A percentile compares a stretch with the other conserved stretches of the same genome.
Evolutionary conservation across 2,797 vertebrate species (phyloP).

Genomic region (Bryconaethiops microstoma): DNA sequence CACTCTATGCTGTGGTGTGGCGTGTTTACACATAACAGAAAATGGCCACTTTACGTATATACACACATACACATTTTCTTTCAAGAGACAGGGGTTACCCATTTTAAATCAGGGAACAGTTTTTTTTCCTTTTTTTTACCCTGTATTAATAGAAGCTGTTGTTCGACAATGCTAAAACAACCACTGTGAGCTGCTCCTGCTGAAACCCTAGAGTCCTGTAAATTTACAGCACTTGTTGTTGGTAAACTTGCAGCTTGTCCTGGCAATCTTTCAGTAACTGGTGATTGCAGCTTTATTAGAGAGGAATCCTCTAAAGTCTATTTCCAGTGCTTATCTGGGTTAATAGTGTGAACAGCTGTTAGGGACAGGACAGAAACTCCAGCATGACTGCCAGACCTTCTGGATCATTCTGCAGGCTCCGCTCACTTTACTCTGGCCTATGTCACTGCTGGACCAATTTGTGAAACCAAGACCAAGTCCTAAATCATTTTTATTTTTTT

Average conservation of each 20-base stretch:
- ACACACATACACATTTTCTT: no score
- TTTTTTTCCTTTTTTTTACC: background rate
- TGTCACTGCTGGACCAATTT: background rate
- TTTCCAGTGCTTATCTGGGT: constrained; percentile 42
- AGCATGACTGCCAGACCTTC: constrained; percentile 14
- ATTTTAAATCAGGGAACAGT: constrained; percentile 1
- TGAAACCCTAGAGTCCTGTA: background rate
- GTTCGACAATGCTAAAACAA: background rate
- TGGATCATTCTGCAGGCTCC: constrained; percentile 20
- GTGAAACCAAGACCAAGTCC: background rate
- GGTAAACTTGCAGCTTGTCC: background rate
- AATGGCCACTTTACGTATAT: no score
- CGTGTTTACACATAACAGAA: no score
- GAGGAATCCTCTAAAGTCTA: constrained; percentile 38
- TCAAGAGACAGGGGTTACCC: no score
- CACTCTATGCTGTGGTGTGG: no score
- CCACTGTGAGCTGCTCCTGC: background rate
- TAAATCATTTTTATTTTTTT: no score
- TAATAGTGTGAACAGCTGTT: constrained; percentile 21
- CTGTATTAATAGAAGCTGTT: background rate
- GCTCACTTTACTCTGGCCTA: background rate
- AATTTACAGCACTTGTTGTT: background rate
- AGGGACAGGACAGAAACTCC: background rate
- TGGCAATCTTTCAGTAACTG: background rate
- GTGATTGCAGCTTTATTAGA: background rate